These are phyloP conservation scores for Drosophila virilis DNA, from an alignment of 1,140 invertebrate genomes.

Conservation along the genomic window DNA sequence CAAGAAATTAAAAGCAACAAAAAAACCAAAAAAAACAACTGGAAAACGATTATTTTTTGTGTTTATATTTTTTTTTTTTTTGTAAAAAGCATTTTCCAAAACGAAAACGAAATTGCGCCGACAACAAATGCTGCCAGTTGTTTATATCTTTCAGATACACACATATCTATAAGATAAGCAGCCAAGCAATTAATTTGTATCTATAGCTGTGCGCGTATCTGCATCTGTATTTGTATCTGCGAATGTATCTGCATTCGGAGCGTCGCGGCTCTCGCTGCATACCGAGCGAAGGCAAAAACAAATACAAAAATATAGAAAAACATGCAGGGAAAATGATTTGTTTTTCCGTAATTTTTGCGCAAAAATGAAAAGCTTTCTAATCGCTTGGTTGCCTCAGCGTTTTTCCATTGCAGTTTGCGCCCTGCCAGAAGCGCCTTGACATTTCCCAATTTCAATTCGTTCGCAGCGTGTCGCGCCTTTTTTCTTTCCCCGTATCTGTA, in stretches of 20 bases:
- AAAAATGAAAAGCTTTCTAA: slow-evolving; percentile 78
- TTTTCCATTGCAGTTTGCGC: slow-evolving; percentile 73
- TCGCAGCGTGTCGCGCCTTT: slow-evolving; percentile 57
- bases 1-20: slow-evolving; percentile 27
- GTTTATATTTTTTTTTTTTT: slow-evolving; percentile 21
- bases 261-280: slow-evolving; percentile 44
- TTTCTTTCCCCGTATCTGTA: slow-evolving; percentile 15
- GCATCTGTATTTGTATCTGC: slow-evolving; percentile 25
- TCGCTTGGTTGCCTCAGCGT: slow-evolving; percentile 58
- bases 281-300: slow-evolving; percentile 1
- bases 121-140: slow-evolving; percentile 47
- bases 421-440: slow-evolving; percentile 67
- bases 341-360: slow-evolving; percentile 71
- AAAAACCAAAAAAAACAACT: not conserved
- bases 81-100: slow-evolving; percentile 53
- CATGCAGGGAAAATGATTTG: slow-evolving; percentile 54
- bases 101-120: slow-evolving; percentile 38
- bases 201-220: slow-evolving; percentile 34
- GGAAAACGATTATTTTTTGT: not conserved
- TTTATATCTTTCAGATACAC: slow-evolving; percentile 17
- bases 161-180: slow-evolving; percentile 27
- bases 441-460: slow-evolving; percentile 56
- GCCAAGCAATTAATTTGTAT: slow-evolving; percentile 44
- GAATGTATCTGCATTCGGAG: slow-evolving; percentile 33
- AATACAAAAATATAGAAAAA: not conserved